Base-by-base conservation (phyloP, 2,888 invertebrate species). In the Troilus luridus region DNA sequence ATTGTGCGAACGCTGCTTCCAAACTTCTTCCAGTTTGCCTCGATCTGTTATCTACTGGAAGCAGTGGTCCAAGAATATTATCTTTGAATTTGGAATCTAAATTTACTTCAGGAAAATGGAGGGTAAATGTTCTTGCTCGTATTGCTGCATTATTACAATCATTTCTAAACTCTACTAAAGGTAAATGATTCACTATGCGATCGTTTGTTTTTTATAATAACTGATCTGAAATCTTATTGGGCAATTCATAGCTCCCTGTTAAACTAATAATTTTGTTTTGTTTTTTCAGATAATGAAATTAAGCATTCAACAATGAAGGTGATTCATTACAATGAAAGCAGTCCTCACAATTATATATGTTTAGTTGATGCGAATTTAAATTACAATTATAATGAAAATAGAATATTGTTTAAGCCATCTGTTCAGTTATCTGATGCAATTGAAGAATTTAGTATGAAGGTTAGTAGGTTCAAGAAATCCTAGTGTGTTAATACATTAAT, bases 11-110 rank as follows among this genome's bases (percentile, higher is more conserved):
- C 91, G 96, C 96, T 93, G 96, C 96, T 91, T 95, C 96, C 91
- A 96, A 96, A 94, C 96, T 98, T 7, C 95, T 98, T 91, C 96
- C 96, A 0, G 97, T 97, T 93, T 97, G 98, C 93, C 94, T 98
- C 17, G 96, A 97, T 93, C 96, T 98, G 95, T 97, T 98, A 93
- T 98, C 98, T 0, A 96, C 96, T 92, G 94, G 96, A 81, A 95
- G 96, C 90, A 94, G 95, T 21, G 96, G 97, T 21, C 67, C 91
- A 17, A 62, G 93, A 27, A 90, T 92, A 14, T 92, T 93, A 17
- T 92, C 92, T 8, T 88, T 92, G 21, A 92, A 92, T 81, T 89
- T 98, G 91, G 96, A 95, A 12, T 91, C 92, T 92, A 96, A 96
- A 94, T 95, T 96, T 88, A 97, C 97, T 0, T 96, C 96, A 93